phyloP scores from a whole-genome alignment of 2,888 invertebrate species.

The Hirtodrosophila trivittata region DNA sequence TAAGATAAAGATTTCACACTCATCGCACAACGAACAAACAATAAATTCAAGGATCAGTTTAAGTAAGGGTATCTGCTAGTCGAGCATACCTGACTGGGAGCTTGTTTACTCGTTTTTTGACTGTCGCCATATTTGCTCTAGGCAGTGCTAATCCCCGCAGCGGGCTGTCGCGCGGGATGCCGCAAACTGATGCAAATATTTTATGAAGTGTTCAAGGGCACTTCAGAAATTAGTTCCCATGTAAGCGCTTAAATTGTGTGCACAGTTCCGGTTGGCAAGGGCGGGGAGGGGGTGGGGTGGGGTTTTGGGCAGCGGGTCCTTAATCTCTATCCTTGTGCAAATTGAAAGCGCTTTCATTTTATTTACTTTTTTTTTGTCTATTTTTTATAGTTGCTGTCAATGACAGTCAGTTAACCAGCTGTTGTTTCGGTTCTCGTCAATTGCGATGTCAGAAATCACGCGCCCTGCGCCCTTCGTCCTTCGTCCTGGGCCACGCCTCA shows the following conservation, averaged over 20 bases:
- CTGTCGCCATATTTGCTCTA: conserved; percentile 78
- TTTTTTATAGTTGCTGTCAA: conserved; percentile 31
- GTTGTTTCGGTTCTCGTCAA: conserved; percentile 69
- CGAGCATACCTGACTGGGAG: too few species aligned
- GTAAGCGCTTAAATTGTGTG: conserved; percentile 71
- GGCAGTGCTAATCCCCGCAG: conserved; percentile 71
- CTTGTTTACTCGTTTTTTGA: conserved; percentile 42
- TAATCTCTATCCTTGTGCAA: conserved; percentile 59
- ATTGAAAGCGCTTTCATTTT: conserved; percentile 56
- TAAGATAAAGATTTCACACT: too few species aligned
- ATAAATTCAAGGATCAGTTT: too few species aligned
- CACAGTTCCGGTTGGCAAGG: conserved; percentile 9
- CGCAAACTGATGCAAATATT: conserved; percentile 80
- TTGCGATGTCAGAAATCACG: conserved; percentile 76
- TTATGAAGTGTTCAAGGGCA: conserved; percentile 81
- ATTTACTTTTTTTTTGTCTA: conserved; percentile 30
- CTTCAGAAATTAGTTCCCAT: conserved; percentile 83
- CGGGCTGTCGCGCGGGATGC: conserved; percentile 61
- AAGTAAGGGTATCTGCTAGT: too few species aligned
- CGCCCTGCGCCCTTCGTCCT: conserved; percentile 31
- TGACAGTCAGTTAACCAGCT: conserved; percentile 65
- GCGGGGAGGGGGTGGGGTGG: background rate
- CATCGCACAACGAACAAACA: too few species aligned
- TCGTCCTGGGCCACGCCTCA: background rate
- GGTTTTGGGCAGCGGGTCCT: conserved; percentile 12